Percentiles rank a stretch among this genome's conserved stretches.
Evolutionary conservation across 2,113 vertebrate genomes (phyloP).

Genomic region (Barnardius zonarius): DNA sequence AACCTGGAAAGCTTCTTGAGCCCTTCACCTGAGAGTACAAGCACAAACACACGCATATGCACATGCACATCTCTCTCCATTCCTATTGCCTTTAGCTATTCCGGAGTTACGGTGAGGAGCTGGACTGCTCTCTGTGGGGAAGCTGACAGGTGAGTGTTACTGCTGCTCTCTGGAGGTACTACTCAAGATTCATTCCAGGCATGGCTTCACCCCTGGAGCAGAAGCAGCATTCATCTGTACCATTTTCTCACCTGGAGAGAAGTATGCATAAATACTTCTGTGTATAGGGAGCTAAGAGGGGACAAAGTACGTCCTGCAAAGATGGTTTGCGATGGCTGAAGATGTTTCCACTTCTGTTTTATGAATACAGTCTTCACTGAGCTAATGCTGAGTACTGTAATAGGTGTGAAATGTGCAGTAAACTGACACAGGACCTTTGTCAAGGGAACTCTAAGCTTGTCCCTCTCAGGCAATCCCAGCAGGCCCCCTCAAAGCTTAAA

Average conservation of each 20-base stretch:
- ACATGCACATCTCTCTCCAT: neutral
- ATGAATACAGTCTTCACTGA: neutral
- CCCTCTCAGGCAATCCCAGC: neutral
- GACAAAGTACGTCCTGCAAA: neutral
- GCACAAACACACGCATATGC: rapidly evolving
- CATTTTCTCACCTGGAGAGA: neutral
- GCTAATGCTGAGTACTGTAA: neutral
- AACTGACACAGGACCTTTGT: neutral
- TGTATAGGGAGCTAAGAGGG: neutral
- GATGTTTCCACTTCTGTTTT: neutral
- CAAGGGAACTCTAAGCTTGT: neutral
- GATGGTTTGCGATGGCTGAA: neutral
- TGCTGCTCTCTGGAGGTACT: neutral
- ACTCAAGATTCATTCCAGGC: neutral
- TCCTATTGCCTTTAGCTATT: neutral
- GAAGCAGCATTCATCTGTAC: neutral
- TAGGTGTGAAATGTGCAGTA: neutral
- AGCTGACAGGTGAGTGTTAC: neutral
- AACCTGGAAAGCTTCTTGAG: neutral
- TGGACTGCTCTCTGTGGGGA: neutral
- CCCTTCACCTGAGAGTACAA: neutral
- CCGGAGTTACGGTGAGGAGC: neutral
- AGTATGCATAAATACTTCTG: neutral
- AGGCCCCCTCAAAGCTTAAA: neutral
- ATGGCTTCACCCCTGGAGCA: neutral